Base-by-base conservation (phyloP, 2,888 invertebrate genomes). In the Lordiphosa andalusiaca region DNA sequence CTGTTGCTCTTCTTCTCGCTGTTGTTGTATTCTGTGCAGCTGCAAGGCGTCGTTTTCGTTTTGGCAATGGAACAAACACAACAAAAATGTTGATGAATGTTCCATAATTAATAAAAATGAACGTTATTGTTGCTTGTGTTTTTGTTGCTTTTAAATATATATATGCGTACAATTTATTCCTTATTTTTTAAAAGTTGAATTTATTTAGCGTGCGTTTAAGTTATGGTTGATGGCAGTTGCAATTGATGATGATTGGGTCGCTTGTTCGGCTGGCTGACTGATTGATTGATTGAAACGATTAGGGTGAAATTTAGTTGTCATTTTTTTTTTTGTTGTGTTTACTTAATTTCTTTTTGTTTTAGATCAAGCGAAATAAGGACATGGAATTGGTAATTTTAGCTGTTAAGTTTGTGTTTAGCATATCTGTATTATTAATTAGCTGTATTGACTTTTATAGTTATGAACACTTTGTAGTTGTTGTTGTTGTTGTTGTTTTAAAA, bases 41-140 rank as follows among this genome's bases (percentile, higher is more conserved):
- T 83, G 81, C 42, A 70, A 76, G 71, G 62, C 66, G 49, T 52
- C 77, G 62, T 82, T 73, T 71, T 81, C 48, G 81, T 65, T 73
- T 76, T 76, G 60, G 53, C 60, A 74, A 68, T 76, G 71, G 62
- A 83, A 84, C 73, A 84, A 70, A 74, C 73, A 77, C 82, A 82
- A 80, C 80, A 73, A 67, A 70, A 70, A 56, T 72, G 77, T 80
- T 76, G 77, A 84, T 82, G 70, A 83, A 77, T 83, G 80, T 84
- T 84, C 84, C 84, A 84, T 84, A 84, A 83, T 84, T 84, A 84
- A 68, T 74, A 58, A 37, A 59, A 55, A 60, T 67, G 53, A 53
- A 53, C 56, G 46, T 58, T 60, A 60, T 35, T 21, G 13, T 23
- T 40, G 30, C 4, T 47, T 53, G n/a, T 53, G n/a, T 39, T 25